phyloP scores from a whole-genome alignment of 1,140 invertebrate species.

The Calycopis cecrops region DNA sequence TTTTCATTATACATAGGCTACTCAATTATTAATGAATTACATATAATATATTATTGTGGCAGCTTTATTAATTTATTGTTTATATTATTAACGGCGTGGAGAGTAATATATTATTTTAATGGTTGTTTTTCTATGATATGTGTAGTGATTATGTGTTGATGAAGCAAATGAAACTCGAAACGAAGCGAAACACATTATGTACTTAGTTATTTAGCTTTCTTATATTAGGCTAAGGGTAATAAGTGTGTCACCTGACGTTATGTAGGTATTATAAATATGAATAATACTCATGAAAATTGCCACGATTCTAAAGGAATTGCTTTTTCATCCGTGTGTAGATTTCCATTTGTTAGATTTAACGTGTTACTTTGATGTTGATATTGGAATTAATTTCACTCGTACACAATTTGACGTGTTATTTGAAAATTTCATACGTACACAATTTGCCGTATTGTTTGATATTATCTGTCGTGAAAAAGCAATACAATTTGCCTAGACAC shows the following conservation, averaged over 20 bases:
- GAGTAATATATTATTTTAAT: conserved; percentile 8
- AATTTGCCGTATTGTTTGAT: too few species aligned
- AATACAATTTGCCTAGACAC: too few species aligned
- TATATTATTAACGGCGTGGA: background rate
- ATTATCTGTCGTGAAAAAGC: too few species aligned
- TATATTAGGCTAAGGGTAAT: conserved; percentile 12
- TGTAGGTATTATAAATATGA: background rate
- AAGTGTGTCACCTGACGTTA: background rate
- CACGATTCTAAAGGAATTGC: background rate
- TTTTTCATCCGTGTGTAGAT: background rate
- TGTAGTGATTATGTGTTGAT: conserved; percentile 10
- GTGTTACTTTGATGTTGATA: too few species aligned
- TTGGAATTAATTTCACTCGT: too few species aligned
- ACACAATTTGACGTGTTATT: too few species aligned
- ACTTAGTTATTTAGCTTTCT: conserved; percentile 18
- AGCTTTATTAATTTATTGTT: conserved; percentile 8
- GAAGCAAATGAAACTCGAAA: background rate
- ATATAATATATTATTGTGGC: background rate
- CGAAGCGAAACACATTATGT: conserved; percentile 11
- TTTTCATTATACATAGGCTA: background rate
- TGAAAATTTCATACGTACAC: too few species aligned
- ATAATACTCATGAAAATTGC: conserved; percentile 15
- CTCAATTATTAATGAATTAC: background rate
- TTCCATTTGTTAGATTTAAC: background rate
- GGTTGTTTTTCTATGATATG: conserved; percentile 4